phyloP scores from a whole-genome alignment of 2,113 vertebrate genomes.

The Leptobrachium leishanense region DNA sequence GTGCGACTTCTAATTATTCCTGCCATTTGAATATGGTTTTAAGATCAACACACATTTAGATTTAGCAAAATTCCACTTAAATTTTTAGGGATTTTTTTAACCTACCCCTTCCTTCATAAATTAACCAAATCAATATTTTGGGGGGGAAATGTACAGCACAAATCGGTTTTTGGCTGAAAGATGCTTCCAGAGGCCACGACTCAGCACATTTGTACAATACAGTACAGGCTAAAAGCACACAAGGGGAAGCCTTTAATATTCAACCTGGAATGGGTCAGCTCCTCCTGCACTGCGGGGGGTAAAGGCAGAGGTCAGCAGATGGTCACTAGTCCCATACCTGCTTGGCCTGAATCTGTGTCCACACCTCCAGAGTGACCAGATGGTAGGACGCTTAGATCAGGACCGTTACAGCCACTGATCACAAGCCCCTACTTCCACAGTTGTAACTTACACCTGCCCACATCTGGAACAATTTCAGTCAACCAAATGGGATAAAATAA shows the following conservation, averaged over 20 bases:
- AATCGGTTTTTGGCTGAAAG: no score
- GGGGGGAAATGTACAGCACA: no score
- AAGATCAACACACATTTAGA: no score
- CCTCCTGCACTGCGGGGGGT: slow-evolving; percentile 36
- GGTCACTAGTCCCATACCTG: slow-evolving; percentile 59
- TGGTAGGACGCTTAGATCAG: slow-evolving; percentile 49
- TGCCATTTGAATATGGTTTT: no score
- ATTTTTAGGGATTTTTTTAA: no score
- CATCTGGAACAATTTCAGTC: slow-evolving; percentile 56
- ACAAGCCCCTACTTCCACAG: slow-evolving; percentile 37
- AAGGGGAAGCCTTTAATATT: slow-evolving; percentile 30
- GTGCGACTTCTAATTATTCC: no score
- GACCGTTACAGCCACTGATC: slow-evolving; percentile 25
- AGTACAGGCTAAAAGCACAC: slow-evolving; percentile 37
- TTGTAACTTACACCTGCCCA: slow-evolving; percentile 61
- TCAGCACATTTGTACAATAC: slow-evolving; percentile 12
- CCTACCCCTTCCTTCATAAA: no score
- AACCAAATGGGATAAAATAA: background rate
- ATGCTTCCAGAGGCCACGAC: background rate
- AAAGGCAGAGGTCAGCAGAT: slow-evolving; percentile 58
- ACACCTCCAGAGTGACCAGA: slow-evolving; percentile 51
- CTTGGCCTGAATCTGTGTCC: slow-evolving; percentile 47
- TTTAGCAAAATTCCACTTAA: no score
- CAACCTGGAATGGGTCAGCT: slow-evolving; percentile 35
- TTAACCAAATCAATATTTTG: no score